These are phyloP conservation scores for Aleadryas rufinucha DNA, from an alignment of 2,113 vertebrate genomes.

Conservation along the genomic window DNA sequence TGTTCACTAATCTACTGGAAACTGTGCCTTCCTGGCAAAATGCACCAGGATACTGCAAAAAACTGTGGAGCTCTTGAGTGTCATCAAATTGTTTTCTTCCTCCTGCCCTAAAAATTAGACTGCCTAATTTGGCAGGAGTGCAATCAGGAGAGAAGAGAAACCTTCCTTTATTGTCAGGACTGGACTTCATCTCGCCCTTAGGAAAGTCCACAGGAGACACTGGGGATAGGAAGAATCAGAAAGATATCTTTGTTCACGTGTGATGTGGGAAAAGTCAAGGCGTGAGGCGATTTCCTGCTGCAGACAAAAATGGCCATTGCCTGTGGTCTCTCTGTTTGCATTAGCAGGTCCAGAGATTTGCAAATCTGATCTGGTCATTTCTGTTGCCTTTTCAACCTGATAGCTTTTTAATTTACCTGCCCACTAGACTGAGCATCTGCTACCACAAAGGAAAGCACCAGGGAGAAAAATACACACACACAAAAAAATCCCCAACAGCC, in stretches of 20 bases:
- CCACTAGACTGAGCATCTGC: background rate
- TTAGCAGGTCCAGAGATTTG: background rate
- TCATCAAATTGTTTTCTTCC: background rate
- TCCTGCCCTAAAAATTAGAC: background rate
- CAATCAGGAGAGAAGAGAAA: background rate
- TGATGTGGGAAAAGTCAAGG: background rate
- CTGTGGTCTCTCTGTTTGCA: background rate
- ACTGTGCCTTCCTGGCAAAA: background rate
- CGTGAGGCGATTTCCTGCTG: accelerated
- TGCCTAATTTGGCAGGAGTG: background rate
- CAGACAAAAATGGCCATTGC: background rate
- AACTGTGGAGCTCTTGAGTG: background rate
- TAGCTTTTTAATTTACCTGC: background rate
- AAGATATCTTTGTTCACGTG: background rate
- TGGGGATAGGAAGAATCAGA: background rate
- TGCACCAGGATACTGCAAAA: background rate
- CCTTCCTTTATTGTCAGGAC: background rate
- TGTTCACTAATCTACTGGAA: background rate
- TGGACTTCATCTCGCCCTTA: background rate
- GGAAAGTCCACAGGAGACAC: background rate
- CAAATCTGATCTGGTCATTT: background rate
- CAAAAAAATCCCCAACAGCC: accelerated
- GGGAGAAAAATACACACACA: background rate
- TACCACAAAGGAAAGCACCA: background rate
- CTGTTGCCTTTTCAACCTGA: background rate